Percentiles rank a stretch among this genome's conserved stretches.
phyloP scores from a whole-genome alignment of 2,113 vertebrate genomes.

The Ceyx cyanopectus region DNA sequence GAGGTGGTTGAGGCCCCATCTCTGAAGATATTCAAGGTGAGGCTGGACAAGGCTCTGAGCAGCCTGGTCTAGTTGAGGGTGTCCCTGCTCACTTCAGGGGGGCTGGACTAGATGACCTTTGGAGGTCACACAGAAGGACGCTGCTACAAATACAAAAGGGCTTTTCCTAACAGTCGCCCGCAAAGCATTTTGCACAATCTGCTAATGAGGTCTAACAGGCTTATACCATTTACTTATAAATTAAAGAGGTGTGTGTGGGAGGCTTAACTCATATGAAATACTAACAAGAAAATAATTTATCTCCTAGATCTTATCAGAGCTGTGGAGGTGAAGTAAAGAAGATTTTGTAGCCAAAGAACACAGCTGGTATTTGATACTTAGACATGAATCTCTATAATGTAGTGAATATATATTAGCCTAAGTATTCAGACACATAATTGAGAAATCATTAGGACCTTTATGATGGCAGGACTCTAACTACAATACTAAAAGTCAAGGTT shows the following conservation, averaged over 20 bases:
- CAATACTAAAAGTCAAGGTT: constrained; percentile 20
- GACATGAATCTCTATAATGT: background rate
- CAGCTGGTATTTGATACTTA: background rate
- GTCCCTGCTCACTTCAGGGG: too few species aligned
- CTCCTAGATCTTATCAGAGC: background rate
- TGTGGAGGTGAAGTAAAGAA: background rate
- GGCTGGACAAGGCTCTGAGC: too few species aligned
- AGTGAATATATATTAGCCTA: background rate
- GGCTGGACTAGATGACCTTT: too few species aligned
- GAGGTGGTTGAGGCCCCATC: too few species aligned
- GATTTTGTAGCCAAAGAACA: background rate
- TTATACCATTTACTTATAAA: background rate
- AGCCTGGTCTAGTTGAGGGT: too few species aligned
- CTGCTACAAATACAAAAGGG: background rate
- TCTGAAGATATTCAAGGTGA: too few species aligned
- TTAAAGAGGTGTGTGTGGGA: background rate
- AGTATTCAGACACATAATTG: background rate
- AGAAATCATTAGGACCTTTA: constrained; percentile 18
- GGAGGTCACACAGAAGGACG: background rate
- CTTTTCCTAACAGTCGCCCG: background rate
- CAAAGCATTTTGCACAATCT: background rate
- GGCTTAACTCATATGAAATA: background rate
- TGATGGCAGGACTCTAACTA: background rate
- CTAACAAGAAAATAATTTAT: background rate
- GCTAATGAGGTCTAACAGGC: accelerated